phyloP scores from a whole-genome alignment of 2,888 invertebrate species.

The Drosophila formosana region DNA sequence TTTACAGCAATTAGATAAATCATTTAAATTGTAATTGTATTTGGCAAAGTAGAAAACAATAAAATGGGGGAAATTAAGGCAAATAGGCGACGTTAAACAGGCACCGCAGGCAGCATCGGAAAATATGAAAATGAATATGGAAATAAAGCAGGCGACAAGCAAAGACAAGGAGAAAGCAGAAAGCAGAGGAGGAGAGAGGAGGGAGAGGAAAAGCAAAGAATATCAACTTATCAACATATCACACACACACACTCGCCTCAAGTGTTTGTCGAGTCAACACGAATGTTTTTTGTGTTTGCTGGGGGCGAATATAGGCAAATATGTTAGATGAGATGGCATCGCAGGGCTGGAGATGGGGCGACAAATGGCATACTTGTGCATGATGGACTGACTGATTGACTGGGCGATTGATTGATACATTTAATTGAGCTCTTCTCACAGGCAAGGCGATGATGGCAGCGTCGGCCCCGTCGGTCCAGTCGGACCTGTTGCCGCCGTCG shows the following conservation, averaged over 20 bases:
- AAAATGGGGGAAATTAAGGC: too few relatives aligned
- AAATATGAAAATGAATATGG: conserved; percentile 14
- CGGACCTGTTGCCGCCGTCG: conserved; percentile 84
- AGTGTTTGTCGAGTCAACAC: conserved; percentile 43
- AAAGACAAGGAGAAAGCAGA: background rate
- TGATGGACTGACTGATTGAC: conserved; percentile 12
- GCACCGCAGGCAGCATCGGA: conserved; percentile 5
- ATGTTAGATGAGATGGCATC: conserved; percentile 16
- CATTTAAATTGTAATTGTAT: too few relatives aligned
- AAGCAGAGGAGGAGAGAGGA: background rate
- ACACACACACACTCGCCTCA: conserved; percentile 22
- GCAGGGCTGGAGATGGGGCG: background rate
- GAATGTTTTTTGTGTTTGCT: conserved; percentile 14
- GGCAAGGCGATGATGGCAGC: conserved; percentile 84
- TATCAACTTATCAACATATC: conserved; percentile 9
- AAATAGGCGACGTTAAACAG: background rate
- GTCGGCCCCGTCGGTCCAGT: conserved; percentile 82
- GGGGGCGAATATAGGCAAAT: conserved; percentile 26
- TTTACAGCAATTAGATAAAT: too few relatives aligned
- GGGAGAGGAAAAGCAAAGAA: conserved; percentile 1
- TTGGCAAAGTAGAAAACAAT: too few relatives aligned
- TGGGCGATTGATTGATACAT: conserved; percentile 16
- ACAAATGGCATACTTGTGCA: conserved; percentile 3
- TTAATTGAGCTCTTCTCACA: conserved; percentile 44
- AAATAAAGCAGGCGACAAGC: conserved; percentile 4